phyloP scores from a whole-genome alignment of 1,140 invertebrate species.

The Nasonia longicornis region DNA sequence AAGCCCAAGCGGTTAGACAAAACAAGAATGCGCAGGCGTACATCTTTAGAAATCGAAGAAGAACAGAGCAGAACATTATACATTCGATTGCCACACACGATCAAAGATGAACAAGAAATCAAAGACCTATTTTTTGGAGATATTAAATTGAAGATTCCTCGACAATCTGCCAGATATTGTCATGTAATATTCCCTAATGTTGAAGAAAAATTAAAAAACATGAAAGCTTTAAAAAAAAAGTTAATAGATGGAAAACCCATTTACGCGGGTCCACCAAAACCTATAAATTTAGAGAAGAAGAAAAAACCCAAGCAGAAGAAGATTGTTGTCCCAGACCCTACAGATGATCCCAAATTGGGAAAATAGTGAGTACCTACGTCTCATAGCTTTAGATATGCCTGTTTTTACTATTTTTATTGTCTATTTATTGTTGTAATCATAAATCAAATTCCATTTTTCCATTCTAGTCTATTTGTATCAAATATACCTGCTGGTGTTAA shows the following conservation, averaged over 20 bases:
- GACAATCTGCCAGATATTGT: constrained; percentile 56
- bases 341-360: constrained; percentile 8
- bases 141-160: constrained; percentile 54
- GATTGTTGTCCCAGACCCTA: constrained; percentile 49
- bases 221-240: constrained; percentile 50
- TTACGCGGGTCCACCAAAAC: constrained; percentile 39
- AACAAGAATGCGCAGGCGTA: not conserved
- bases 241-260: constrained; percentile 53
- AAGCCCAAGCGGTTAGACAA: not conserved
- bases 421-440: not conserved
- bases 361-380: constrained; percentile 29
- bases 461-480: constrained; percentile 53
- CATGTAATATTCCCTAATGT: constrained; percentile 56
- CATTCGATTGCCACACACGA: constrained; percentile 54
- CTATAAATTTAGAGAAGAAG: constrained; percentile 25
- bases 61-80: constrained; percentile 54
- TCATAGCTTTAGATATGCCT: not conserved
- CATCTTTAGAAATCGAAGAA: constrained; percentile 42
- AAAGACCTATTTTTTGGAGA: constrained; percentile 55
- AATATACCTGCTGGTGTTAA: constrained; percentile 52
- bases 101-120: constrained; percentile 53
- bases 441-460: constrained; percentile 25
- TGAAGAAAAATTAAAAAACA: constrained; percentile 53
- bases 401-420: not conserved
- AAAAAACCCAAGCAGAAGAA: constrained; percentile 49